Base-by-base conservation (phyloP, 1,140 invertebrate species). In the Ylistrum balloti region DNA sequence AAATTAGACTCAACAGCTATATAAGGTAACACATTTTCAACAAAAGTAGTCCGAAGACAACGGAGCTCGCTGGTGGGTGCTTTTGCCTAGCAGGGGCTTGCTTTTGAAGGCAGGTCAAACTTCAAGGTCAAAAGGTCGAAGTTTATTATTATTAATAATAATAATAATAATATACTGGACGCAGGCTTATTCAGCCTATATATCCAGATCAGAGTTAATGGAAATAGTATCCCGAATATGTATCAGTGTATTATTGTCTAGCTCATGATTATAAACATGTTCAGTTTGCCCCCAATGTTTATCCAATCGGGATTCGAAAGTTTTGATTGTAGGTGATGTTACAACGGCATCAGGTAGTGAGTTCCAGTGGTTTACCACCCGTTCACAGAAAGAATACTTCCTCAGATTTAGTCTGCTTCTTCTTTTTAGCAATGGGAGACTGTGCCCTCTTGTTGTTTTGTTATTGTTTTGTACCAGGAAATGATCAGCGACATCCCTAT, bases 121-220 rank as follows among this genome's bases (percentile, higher is more conserved):
- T n/a, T n/a, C n/a, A n/a, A n/a, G n/a, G n/a, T n/a, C n/a, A n/a
- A n/a, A n/a, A n/a, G n/a, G n/a, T n/a, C n/a, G n/a, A n/a, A n/a
- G n/a, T n/a, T n/a, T n/a, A n/a, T n/a, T n/a, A n/a, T n/a, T n/a
- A n/a, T n/a, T n/a, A n/a, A 38, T 38, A 38, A 38, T 56, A 56
- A 56, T 56, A 56, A 56, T 56, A 56, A 56, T 56, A 56, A 56
- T 56, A 56, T n/a, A n/a, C 45, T 56, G 45, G 45, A 56, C 45
- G 45, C 45, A 56, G 45, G 45, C 45, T 11, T 11, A 11, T n/a
- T n/a, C 9, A 11, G 45, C 45, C 45, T n/a, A n/a, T 56, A 56
- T 56, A 56, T 20, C 22, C 45, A 56, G 45, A 56, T 56, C 45
- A 3, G 15, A 20, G 20, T 11, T 56, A 56, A 3, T 20, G 13